A percentile compares a stretch with the other conserved stretches of the same genome.
These are phyloP conservation scores for Caenorhabditis imperialis DNA, from an alignment of 2,888 invertebrate species.

Conservation along the genomic window DNA sequence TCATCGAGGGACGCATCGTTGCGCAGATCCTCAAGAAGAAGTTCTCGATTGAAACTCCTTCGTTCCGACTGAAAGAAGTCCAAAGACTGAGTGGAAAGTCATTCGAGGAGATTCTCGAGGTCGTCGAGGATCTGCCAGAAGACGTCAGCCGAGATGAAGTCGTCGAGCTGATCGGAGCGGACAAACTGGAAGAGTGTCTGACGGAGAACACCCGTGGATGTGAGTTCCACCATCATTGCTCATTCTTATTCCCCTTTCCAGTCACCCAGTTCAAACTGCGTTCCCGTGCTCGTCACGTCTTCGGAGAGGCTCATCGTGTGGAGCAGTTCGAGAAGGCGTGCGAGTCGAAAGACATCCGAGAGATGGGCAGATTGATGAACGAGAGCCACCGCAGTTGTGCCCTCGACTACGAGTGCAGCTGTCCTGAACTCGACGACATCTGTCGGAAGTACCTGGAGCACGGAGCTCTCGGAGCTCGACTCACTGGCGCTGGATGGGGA, in stretches of 20 bases:
- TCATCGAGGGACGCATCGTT: conserved; percentile 94
- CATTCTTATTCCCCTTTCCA: conserved; percentile 48
- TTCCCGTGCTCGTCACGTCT: conserved; percentile 91
- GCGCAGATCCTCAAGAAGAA: conserved; percentile 81
- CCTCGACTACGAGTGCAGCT: conserved; percentile 88
- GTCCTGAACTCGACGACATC: conserved; percentile 86
- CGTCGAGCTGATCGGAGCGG: conserved; percentile 45
- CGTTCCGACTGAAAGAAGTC: conserved; percentile 58
- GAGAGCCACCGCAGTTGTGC: conserved; percentile 87
- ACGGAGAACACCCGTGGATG: conserved; percentile 57
- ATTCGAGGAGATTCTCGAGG: conserved; percentile 49
- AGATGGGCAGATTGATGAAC: conserved; percentile 86
- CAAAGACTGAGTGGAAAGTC: conserved; percentile 42
- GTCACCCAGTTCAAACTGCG: conserved; percentile 83
- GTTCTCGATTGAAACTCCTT: conserved; percentile 12
- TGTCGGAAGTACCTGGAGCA: conserved; percentile 64
- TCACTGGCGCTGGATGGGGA: conserved; percentile 86
- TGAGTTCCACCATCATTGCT: too few relatives aligned
- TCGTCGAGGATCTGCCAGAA: conserved; percentile 55
- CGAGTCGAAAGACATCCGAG: conserved; percentile 57
- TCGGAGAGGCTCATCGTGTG: conserved; percentile 88
- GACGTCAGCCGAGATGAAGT: conserved; percentile 40
- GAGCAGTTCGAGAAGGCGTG: conserved; percentile 85
- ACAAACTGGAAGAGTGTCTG: conserved; percentile 53
- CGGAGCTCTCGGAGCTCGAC: conserved; percentile 87